Base-by-base conservation (phyloP, 37 sponge, comb jelly and placozoan species). In the Geodia barretti region DNA sequence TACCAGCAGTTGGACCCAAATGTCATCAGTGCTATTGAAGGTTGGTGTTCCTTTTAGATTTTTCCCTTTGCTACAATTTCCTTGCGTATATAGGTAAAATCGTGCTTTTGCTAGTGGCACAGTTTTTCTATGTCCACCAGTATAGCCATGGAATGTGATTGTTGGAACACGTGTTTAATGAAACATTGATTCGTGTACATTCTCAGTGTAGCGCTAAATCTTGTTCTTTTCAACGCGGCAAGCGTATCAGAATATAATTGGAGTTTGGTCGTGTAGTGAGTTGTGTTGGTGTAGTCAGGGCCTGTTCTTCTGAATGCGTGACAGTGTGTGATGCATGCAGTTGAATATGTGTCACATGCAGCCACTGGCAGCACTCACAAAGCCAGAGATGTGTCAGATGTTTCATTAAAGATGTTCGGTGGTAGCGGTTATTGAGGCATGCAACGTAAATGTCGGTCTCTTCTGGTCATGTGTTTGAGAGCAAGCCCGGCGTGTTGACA, bases 1-100 rank as follows among this genome's bases (percentile, higher is more conserved):
- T 86, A 86, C 39, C 80, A 86, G 68, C 87, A 86, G 58, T 60
- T 86, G 60, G 87, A 86, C 39, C 87, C 80, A 1, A 79, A 79
- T 42, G 60, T 80, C 24, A 79, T 86, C 41, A 73, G 64, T 11
- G 79, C 87, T 29, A 86, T 86, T 68, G 80, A 86, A 86, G 80
- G 87, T 86, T 60, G 33, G 59, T 40, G n/a, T n/a, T n/a, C n/a
- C n/a, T n/a, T n/a, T n/a, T n/a, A n/a, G n/a, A n/a, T n/a, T n/a
- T n/a, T n/a, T n/a, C 28, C 35, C 20, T 21, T 72, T 33, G 23
- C 38, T 37, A 37, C 28, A 37, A 72, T 33, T 37, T 14, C 9
- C 20, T 72, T 7, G n/a, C n/a, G n/a, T n/a, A n/a, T n/a, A n/a
- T n/a, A n/a, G n/a, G n/a, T n/a, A n/a, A n/a, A n/a, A n/a, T n/a